A percentile compares a stretch with the other conserved stretches of the same genome.
Evolutionary conservation across 2,888 invertebrate species (phyloP).

Genomic region (Brachypalpus laphriformis): DNA sequence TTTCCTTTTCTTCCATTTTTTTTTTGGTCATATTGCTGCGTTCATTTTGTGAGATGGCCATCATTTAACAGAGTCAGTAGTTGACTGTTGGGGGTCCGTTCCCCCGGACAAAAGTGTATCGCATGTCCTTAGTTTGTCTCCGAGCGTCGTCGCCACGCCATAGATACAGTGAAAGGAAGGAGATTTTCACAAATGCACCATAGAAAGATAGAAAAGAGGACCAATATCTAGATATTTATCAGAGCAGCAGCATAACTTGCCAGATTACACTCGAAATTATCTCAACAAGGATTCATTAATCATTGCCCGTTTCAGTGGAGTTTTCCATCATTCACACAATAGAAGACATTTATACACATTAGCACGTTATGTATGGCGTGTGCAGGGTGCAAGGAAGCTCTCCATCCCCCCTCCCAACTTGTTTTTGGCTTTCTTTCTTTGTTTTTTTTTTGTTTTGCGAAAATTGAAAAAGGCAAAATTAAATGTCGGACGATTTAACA

Average conservation of each 20-base stretch:
- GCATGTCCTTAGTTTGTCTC: slow-evolving; percentile 67
- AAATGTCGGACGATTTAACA: slow-evolving; percentile 69
- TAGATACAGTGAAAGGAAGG: too few relatives aligned
- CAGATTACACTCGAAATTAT: slow-evolving; percentile 76
- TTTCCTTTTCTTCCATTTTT: too few relatives aligned
- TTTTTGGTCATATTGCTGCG: slow-evolving; percentile 51
- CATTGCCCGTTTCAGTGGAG: slow-evolving; percentile 74
- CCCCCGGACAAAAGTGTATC: slow-evolving; percentile 15
- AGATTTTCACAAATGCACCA: slow-evolving; percentile 21
- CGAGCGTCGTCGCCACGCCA: too few relatives aligned
- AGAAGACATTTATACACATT: slow-evolving; percentile 73
- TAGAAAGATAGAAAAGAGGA: neutral
- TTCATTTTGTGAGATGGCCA: slow-evolving; percentile 66
- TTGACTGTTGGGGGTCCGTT: neutral
- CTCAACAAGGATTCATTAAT: slow-evolving; percentile 76
- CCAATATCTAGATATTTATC: slow-evolving; percentile 69
- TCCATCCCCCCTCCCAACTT: neutral
- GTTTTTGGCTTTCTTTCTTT: neutral
- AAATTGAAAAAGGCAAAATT: slow-evolving; percentile 67
- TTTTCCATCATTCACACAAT: slow-evolving; percentile 73
- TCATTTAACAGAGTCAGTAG: slow-evolving; percentile 57
- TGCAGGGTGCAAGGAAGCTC: slow-evolving; percentile 23
- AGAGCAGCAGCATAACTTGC: slow-evolving; percentile 74
- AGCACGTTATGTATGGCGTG: slow-evolving; percentile 71
- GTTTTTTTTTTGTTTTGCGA: slow-evolving; percentile 11